Evolutionary conservation across 1,140 invertebrate genomes (phyloP).

Genomic region (Vollenhovia emeryi): DNA sequence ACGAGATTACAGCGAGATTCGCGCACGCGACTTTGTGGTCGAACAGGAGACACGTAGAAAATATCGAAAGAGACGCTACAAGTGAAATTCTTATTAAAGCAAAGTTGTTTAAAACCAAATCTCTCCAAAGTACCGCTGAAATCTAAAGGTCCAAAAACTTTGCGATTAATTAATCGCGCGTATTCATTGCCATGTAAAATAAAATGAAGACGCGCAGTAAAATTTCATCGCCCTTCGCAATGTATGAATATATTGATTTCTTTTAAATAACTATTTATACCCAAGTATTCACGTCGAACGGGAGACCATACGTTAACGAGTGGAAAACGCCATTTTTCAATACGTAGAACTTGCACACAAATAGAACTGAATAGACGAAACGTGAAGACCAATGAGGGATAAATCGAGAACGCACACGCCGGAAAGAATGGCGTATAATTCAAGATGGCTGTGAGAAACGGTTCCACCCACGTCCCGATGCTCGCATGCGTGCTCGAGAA

Average conservation of each 20-base stretch:
- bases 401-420: background rate
- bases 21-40: conserved; percentile 7
- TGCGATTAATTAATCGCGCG: background rate
- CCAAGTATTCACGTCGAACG: background rate
- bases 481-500: conserved; percentile 72
- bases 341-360: background rate
- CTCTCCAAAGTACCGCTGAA: background rate
- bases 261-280: background rate
- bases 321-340: background rate
- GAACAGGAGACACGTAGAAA: background rate
- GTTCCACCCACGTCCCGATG: conserved; percentile 72
- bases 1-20: conserved; percentile 29
- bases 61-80: conserved; percentile 3
- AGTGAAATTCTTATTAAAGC: conserved; percentile 1
- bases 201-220: background rate
- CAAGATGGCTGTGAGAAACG: conserved; percentile 68
- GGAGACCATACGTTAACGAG: background rate
- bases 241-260: background rate
- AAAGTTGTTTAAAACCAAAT: background rate
- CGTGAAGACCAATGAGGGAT: background rate
- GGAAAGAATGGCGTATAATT: conserved; percentile 50
- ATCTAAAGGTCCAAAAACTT: background rate
- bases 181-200: background rate
- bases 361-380: background rate
- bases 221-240: background rate